Conservation (phyloP, 23 tunicate species). For the Phallusia fumigata region DNA sequence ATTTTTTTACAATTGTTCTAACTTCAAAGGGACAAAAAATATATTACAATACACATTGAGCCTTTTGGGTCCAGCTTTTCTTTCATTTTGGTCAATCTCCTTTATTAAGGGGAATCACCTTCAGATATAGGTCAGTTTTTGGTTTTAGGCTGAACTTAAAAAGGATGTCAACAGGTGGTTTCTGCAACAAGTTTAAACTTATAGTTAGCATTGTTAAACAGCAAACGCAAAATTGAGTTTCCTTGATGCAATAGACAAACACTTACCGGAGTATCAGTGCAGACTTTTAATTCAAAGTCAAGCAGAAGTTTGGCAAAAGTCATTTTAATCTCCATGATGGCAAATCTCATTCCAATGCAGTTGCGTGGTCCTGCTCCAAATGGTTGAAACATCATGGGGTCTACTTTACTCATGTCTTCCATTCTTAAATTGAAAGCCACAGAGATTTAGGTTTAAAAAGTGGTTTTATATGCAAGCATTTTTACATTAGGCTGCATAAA, state of each 20-base stretch:
- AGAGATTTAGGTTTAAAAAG: no score
- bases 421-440: conserved; percentile 26
- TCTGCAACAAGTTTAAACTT: neutral
- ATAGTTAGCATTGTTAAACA: neutral
- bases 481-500: no score
- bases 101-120: neutral
- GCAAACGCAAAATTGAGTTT: neutral
- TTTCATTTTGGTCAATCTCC: no score
- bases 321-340: conserved; percentile 57
- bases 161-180: neutral
- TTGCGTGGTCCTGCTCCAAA: conserved; percentile 78
- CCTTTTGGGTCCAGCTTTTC: no score
- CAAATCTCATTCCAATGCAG: conserved; percentile 53
- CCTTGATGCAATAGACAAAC: neutral
- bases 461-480: no score
- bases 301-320: conserved; percentile 39
- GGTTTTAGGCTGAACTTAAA: neutral
- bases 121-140: neutral
- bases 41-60: no score
- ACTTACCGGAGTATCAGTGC: conserved; percentile 59
- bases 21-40: no score
- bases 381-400: conserved; percentile 62
- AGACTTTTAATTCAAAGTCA: conserved; percentile 42
- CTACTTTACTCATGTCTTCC: conserved; percentile 80
- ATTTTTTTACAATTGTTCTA: no score